Evolutionary conservation across 2,888 invertebrate species (phyloP), one percentile per base, ranked within the genome.

Genomic region (Synanthedon formicaeformis): DNA sequence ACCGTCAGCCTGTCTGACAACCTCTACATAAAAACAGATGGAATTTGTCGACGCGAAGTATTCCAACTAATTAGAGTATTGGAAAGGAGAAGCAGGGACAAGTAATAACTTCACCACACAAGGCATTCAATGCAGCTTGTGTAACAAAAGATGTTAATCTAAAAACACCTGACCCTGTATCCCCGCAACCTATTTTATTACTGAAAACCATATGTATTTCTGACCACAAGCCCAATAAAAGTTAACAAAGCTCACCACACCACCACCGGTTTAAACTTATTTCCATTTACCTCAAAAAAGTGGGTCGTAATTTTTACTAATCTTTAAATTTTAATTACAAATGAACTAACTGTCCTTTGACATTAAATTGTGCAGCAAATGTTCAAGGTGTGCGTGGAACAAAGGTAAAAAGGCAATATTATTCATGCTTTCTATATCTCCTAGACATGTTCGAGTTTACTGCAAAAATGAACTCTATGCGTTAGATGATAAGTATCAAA

Each of bases 361-460:
- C 69, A 65, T 71, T 71, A 70, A 69, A 66, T 63, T 62, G 62
- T 63, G 58, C 45, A 13, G 66, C 64, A 62, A 74, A 68, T 69
- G 69, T 62, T 64, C 59, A 73, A 75, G 73, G 75, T 76, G 76
- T 67, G 69, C 63, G 58, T 60, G 58, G 56, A 59, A 45, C 45
- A 45, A 45, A 45, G 45, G 14, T 14, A 45, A n/a, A 14, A 45
- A 45, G 14, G 14, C 45, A 5, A 45, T 13, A 14, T 45, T 45
- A 45, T 14, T 13, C 14, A n/a, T 45, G 45, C 45, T 45, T 45
- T 45, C 14, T 34, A 34, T 34, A 34, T 34, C 10, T 34, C 34
- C 34, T 34, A 34, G 34, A 34, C 34, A 34, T 10, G 34, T 34
- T 10, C 10, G 34, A 10, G 34, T 1, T 10, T 34, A 34, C 34